A percentile compares a stretch with the other conserved stretches of the same genome.
phyloP scores from a whole-genome alignment of 2,888 invertebrate genomes.

The Penaeus monodon region DNA sequence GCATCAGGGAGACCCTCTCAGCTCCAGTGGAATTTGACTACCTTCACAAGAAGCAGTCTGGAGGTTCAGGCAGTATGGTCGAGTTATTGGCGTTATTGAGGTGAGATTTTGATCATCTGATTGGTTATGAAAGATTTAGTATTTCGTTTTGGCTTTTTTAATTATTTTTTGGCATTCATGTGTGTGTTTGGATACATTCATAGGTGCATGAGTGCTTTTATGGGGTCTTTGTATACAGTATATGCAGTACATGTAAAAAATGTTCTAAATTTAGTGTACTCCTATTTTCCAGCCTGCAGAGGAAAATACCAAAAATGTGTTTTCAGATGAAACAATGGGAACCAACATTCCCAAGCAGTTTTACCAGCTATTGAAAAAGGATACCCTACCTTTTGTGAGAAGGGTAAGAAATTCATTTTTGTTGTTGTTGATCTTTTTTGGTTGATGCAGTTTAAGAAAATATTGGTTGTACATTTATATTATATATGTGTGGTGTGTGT shows the following conservation, averaged over 20 bases:
- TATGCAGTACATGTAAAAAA: background rate
- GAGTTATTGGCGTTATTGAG: slow-evolving; percentile 87
- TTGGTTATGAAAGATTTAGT: background rate
- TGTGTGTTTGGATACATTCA: too few relatives aligned
- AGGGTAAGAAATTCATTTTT: slow-evolving; percentile 74
- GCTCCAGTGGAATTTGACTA: slow-evolving; percentile 88
- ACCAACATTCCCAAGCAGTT: slow-evolving; percentile 95
- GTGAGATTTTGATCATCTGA: slow-evolving; percentile 67
- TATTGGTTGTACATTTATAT: too few relatives aligned
- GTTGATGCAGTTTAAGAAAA: too few relatives aligned
- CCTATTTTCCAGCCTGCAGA: slow-evolving; percentile 75
- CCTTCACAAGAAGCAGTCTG: slow-evolving; percentile 96
- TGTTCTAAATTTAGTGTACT: slow-evolving; percentile 53
- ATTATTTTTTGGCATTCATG: too few relatives aligned
- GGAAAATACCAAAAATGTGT: slow-evolving; percentile 82
- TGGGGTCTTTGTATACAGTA: too few relatives aligned
- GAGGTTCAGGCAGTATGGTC: slow-evolving; percentile 94
- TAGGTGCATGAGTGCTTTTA: too few relatives aligned
- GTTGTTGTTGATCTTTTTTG: background rate
- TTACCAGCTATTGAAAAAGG: slow-evolving; percentile 93
- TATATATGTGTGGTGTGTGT: too few relatives aligned
- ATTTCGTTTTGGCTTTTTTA: background rate
- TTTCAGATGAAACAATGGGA: slow-evolving; percentile 91
- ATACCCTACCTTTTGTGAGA: slow-evolving; percentile 84
- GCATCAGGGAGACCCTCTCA: slow-evolving; percentile 89